These are phyloP conservation scores for Nautilus pompilius DNA, from an alignment of 1,140 invertebrate species.

Conservation along the genomic window DNA sequence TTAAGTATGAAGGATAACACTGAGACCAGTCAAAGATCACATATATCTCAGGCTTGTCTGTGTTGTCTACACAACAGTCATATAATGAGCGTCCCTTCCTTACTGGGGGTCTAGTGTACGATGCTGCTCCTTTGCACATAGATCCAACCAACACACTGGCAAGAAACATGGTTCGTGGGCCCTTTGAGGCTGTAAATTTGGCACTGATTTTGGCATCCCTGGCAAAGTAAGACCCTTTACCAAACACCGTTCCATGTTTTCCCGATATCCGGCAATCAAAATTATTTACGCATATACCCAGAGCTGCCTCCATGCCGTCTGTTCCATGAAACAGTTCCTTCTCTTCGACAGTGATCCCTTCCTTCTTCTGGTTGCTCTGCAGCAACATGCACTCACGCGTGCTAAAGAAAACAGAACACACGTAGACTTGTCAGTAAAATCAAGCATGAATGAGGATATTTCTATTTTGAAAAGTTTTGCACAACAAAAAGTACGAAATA, in stretches of 20 bases:
- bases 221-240: slow-evolving; percentile 27
- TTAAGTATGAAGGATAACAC: slow-evolving; percentile 39
- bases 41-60: slow-evolving; percentile 21
- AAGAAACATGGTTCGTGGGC: slow-evolving; percentile 23
- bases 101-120: slow-evolving; percentile 10
- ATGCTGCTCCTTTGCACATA: slow-evolving; percentile 3
- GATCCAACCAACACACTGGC: slow-evolving; percentile 22
- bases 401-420: too few relatives aligned
- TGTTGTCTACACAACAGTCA: slow-evolving; percentile 29
- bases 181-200: slow-evolving; percentile 18
- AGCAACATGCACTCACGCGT: too few relatives aligned
- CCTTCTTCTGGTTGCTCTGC: too few relatives aligned
- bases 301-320: slow-evolving; percentile 10
- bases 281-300: slow-evolving; percentile 23
- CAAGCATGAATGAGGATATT: too few relatives aligned
- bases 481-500: too few relatives aligned
- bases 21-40: slow-evolving; percentile 40
- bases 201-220: slow-evolving; percentile 16
- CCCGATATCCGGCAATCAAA: slow-evolving; percentile 26
- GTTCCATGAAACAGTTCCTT: slow-evolving; percentile 25
- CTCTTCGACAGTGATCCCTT: slow-evolving; percentile 12
- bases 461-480: too few relatives aligned
- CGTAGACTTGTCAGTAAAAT: too few relatives aligned
- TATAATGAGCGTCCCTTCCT: slow-evolving; percentile 16
- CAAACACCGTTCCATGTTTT: slow-evolving; percentile 23